Evolutionary conservation across 2,888 invertebrate genomes (phyloP), one percentile per base, ranked within the genome.

Genomic region (Cylindroiulus punctatus): DNA sequence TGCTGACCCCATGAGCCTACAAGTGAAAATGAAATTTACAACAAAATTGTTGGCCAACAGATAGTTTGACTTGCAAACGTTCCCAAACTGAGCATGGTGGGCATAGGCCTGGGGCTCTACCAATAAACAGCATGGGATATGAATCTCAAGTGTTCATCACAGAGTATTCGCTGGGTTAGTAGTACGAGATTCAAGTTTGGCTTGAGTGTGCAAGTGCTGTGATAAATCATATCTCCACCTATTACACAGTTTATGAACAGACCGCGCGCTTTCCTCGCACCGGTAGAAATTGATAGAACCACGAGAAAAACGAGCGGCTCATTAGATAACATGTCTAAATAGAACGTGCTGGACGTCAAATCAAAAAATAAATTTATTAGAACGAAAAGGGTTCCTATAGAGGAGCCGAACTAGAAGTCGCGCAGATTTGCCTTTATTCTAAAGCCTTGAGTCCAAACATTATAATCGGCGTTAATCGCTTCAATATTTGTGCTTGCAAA

Each of bases 61-160:
- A n/a, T n/a, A n/a, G n/a, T n/a, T n/a, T n/a, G n/a, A 44, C 44
- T 44, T 8, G 44, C 44, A 30, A 76, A 30, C 12, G 26, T 76
- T 76, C 76, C 76, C 76, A 76, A 76, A 76, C 26, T 76, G 76
- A 76, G 17, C 17, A 3, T 4, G 30, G 17, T 17, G 3, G 76
- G 26, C 30, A 30, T 0, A 30, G 5, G 30, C 76, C 17, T 30
- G 10, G 10, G 14, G 30, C 76, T 76, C 76, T 76, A 76, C 76
- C 30, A 76, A 76, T 76, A 30, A 30, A 76, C 76, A 76, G 30
- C 76, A 76, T 76, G 76, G 76, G 76, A 76, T 76, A 76, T 76
- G 76, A 76, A 76, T 76, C 76, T 76, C 76, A 76, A 76, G 26
- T 76, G 26, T 76, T 76, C 76, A 76, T 76, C 76, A 76, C 76